Percentiles rank a stretch among this genome's conserved stretches.
phyloP scores from a whole-genome alignment of 2,113 vertebrate species.

The Tupaia chinensis region DNA sequence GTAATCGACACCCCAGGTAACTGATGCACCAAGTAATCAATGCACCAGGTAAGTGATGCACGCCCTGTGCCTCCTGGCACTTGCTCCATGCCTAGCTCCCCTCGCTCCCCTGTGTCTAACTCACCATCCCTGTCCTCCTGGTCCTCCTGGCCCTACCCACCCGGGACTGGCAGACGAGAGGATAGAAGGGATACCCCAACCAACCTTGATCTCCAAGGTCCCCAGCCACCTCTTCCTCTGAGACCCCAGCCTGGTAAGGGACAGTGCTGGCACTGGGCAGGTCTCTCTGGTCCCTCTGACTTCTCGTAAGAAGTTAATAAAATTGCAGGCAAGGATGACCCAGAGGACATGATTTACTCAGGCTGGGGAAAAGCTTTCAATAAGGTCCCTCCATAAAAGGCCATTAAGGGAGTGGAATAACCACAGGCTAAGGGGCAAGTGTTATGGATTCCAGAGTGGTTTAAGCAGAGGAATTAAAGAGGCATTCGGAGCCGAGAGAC shows the following conservation, averaged over 20 bases:
- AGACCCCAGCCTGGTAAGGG: slow-evolving; percentile 7
- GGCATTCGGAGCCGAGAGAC: slow-evolving; percentile 49
- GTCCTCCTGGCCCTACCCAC: background rate
- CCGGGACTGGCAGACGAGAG: background rate
- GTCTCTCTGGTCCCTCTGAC: slow-evolving; percentile 40
- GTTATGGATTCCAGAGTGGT: slow-evolving; percentile 74
- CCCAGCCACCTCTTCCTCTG: background rate
- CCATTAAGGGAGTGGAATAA: slow-evolving; percentile 76
- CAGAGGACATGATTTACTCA: slow-evolving; percentile 69
- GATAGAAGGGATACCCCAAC: background rate
- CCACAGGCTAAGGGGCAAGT: slow-evolving; percentile 80
- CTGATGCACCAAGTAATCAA: background rate
- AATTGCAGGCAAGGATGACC: slow-evolving; percentile 49
- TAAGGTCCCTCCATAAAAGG: slow-evolving; percentile 77
- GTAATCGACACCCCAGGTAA: background rate
- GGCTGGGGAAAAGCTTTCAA: slow-evolving; percentile 76
- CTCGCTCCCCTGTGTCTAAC: background rate
- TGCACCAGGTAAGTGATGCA: background rate
- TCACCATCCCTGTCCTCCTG: background rate
- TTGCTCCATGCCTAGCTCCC: background rate
- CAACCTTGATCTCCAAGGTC: background rate
- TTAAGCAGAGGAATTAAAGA: slow-evolving; percentile 80
- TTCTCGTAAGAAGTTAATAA: slow-evolving; percentile 69
- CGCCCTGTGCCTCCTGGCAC: accelerated
- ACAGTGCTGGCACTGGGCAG: background rate